Conservation (phyloP, 64 coral and sea anemone genomes). For the Dendrophyllia cribrosa region DNA sequence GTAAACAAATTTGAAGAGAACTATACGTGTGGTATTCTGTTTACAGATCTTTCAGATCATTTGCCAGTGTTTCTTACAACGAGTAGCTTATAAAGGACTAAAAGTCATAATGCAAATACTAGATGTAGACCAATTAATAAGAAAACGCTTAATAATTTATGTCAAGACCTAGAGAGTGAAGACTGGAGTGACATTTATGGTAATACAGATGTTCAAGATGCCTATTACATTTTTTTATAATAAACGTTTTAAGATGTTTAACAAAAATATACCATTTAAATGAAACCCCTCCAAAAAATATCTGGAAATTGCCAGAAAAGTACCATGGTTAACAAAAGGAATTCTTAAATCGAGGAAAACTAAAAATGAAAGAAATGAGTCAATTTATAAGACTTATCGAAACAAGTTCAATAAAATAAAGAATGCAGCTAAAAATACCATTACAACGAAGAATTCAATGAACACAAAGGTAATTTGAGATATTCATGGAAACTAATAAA, state of each 20-base stretch:
- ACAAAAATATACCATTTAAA: neutral
- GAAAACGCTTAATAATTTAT: neutral
- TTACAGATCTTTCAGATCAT: neutral
- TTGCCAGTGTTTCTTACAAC: neutral
- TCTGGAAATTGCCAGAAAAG: neutral
- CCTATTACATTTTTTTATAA: neutral
- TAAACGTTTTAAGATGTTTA: neutral
- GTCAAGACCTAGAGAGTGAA: neutral
- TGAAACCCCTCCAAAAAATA: neutral
- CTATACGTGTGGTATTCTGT: neutral
- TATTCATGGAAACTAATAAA: slow-evolving; percentile 16
- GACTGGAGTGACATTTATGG: neutral
- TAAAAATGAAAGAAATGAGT: neutral
- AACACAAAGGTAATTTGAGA: neutral
- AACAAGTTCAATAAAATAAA: neutral
- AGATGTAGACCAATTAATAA: neutral
- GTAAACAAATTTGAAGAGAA: slow-evolving; percentile 3
- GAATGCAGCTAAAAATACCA: neutral
- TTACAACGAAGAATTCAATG: neutral
- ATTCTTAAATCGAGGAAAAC: slow-evolving; percentile 8
- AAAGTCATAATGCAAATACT: neutral
- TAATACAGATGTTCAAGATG: neutral
- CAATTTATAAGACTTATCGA: neutral
- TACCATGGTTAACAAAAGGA: neutral
- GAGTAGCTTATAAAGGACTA: neutral